Evolutionary conservation across 2,797 vertebrate species (phyloP).

Genomic region (Kryptolebias ocellatus): DNA sequence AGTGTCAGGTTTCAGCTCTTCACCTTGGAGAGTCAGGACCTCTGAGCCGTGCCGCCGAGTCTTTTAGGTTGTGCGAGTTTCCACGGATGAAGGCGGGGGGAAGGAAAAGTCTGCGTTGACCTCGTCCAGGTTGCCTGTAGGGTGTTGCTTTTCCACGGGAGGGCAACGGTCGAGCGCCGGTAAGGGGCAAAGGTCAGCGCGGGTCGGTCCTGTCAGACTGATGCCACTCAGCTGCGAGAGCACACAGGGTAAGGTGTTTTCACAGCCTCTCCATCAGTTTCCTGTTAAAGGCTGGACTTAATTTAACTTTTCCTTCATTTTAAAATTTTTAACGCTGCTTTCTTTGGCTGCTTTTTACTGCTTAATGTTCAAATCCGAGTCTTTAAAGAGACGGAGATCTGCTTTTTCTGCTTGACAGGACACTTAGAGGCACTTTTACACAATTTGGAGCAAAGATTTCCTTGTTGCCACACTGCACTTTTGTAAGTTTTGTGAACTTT

Average conservation of each 20-base stretch:
- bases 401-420: neutral
- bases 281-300: neutral
- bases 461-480: slow-evolving; percentile 48
- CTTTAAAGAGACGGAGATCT: neutral
- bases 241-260: slow-evolving; percentile 52
- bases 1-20: slow-evolving; percentile 20
- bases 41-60: slow-evolving; percentile 2
- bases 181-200: slow-evolving; percentile 25
- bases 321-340: neutral
- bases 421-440: slow-evolving; percentile 28
- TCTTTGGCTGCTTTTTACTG: neutral
- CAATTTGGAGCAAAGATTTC: slow-evolving; percentile 51
- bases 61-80: slow-evolving; percentile 44
- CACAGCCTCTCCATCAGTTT: neutral
- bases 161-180: slow-evolving; percentile 23
- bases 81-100: neutral
- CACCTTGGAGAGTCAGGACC: slow-evolving; percentile 28
- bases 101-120: neutral
- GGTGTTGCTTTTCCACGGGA: slow-evolving; percentile 9
- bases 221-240: slow-evolving; percentile 28
- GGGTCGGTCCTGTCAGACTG: slow-evolving; percentile 19
- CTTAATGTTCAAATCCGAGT: slow-evolving; percentile 23
- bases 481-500: slow-evolving; percentile 74
- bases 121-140: slow-evolving; percentile 17
- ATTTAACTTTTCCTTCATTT: neutral